phyloP scores from a whole-genome alignment of 2,113 vertebrate species.

The Podarcis muralis region DNA sequence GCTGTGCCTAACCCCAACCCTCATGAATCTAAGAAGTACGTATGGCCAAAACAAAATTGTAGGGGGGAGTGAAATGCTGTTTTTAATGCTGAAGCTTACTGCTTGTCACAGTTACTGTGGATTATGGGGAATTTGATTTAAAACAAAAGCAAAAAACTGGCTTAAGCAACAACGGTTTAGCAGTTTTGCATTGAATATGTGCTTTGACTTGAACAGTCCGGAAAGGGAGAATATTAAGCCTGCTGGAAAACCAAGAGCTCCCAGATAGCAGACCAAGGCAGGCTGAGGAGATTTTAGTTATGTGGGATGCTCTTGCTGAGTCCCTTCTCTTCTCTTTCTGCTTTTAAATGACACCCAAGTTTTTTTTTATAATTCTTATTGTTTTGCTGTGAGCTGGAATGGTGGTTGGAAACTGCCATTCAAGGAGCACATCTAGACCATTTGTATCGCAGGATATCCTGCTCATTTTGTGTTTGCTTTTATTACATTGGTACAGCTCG shows the following conservation, averaged over 20 bases:
- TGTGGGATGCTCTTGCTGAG: neutral
- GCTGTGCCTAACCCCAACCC: constrained; percentile 87
- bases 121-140: neutral
- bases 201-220: neutral
- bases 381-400: neutral
- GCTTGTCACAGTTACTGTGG: neutral
- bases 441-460: neutral
- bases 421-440: neutral
- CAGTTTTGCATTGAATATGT: neutral
- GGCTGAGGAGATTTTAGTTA: neutral
- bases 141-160: neutral
- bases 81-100: neutral
- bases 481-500: neutral
- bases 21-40: constrained; percentile 86
- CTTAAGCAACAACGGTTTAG: neutral
- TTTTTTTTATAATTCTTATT: neutral
- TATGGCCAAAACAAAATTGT: constrained; percentile 48
- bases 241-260: neutral
- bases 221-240: neutral
- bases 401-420: neutral
- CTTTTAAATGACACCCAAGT: neutral
- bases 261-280: neutral
- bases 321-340: neutral
- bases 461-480: neutral
- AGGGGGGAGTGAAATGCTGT: constrained; percentile 12